Conservation (phyloP, 2,113 vertebrate genomes). For the Festucalex cinctus region DNA sequence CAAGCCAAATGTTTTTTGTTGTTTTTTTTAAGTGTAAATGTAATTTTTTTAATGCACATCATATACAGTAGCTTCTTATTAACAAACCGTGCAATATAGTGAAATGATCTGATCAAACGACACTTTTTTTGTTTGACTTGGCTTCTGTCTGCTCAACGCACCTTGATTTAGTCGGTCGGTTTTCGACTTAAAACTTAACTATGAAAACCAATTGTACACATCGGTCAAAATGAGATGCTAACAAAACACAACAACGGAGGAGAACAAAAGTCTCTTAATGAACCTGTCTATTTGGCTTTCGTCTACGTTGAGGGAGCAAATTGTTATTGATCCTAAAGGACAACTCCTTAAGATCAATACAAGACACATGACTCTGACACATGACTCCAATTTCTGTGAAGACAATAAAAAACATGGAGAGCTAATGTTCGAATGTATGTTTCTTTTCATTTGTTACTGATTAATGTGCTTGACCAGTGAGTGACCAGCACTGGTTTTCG, state of each 20-base stretch:
- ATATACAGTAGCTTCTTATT: neutral
- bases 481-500: too few species aligned
- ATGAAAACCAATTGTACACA: too few species aligned
- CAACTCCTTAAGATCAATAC: too few species aligned
- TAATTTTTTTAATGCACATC: neutral
- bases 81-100: neutral
- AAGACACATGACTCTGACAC: too few species aligned
- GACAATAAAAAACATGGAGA: too few species aligned
- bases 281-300: neutral
- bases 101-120: too few species aligned
- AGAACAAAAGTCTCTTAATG: neutral
- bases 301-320: neutral
- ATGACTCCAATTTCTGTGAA: too few species aligned
- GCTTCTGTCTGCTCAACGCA: neutral
- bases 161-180: neutral
- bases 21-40: neutral
- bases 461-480: too few species aligned
- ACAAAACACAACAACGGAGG: neutral
- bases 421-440: too few species aligned
- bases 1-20: neutral
- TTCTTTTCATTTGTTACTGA: too few species aligned
- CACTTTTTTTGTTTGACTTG: neutral
- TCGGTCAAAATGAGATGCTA: too few species aligned
- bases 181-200: neutral
- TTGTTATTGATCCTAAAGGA: neutral